Percentiles rank a stretch among this genome's conserved stretches.
These are phyloP conservation scores for Malurus melanocephalus DNA, from an alignment of 2,113 vertebrate species.

Conservation along the genomic window DNA sequence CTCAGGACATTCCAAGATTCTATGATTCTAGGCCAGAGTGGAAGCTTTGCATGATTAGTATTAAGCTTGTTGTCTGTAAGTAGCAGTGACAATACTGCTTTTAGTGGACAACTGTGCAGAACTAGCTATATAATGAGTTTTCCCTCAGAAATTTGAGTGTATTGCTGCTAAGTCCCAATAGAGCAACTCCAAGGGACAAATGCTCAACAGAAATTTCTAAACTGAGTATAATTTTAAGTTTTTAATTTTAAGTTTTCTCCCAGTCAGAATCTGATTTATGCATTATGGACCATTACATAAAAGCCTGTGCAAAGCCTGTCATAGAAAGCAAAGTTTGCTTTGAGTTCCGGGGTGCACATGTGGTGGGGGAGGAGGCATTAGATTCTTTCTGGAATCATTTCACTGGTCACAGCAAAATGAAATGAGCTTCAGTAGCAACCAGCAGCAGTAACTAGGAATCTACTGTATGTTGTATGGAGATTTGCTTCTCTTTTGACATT, in stretches of 20 bases:
- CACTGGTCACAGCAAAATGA: slow-evolving; percentile 11
- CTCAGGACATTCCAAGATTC: accelerated
- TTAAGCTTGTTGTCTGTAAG: background rate
- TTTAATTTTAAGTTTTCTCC: background rate
- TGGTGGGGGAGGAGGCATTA: background rate
- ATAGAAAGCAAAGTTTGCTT: background rate
- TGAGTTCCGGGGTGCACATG: background rate
- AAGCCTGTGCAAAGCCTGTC: background rate
- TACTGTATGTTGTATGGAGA: slow-evolving; percentile 3
- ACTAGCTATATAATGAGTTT: background rate
- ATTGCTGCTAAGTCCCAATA: background rate
- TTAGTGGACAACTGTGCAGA: background rate
- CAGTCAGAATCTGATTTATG: background rate
- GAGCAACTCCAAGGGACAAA: background rate
- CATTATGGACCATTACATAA: background rate
- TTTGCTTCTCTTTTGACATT: slow-evolving; percentile 53
- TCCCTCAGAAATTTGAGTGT: background rate
- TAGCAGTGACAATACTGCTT: background rate
- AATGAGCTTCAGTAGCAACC: slow-evolving; percentile 24
- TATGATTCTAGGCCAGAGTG: background rate
- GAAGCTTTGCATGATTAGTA: background rate
- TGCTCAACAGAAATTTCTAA: background rate
- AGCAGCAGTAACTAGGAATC: slow-evolving; percentile 40
- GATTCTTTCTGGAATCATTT: slow-evolving; percentile 32
- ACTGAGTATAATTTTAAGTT: background rate